These are phyloP conservation scores for Pelodiscus sinensis DNA, from an alignment of 2,113 vertebrate species.

Conservation along the genomic window DNA sequence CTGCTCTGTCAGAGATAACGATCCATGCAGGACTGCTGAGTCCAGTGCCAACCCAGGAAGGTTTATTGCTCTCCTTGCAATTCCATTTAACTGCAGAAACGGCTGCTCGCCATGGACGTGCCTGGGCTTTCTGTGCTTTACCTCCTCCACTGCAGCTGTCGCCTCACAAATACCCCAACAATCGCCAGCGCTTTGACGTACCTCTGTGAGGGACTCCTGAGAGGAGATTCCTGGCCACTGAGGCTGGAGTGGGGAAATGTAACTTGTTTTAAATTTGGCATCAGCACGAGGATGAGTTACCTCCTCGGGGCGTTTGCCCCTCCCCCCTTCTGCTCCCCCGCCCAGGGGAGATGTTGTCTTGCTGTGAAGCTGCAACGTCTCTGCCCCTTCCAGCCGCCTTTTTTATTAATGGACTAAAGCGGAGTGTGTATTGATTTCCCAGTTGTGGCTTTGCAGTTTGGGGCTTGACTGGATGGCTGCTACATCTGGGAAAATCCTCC, in stretches of 20 bases:
- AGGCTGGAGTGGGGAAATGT: background rate
- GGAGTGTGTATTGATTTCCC: background rate
- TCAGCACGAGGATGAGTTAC: too few species aligned
- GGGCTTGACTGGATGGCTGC: too few species aligned
- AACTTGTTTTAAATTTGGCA: background rate
- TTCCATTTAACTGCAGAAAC: background rate
- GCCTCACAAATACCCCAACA: rapidly evolving
- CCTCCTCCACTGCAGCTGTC: rapidly evolving
- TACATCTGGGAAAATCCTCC: background rate
- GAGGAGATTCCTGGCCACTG: too few species aligned
- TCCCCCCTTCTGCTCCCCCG: background rate
- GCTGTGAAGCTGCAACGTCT: background rate
- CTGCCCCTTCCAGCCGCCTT: background rate
- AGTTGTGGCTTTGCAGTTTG: too few species aligned
- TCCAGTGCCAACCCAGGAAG: rapidly evolving
- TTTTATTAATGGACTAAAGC: background rate
- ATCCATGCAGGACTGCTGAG: background rate
- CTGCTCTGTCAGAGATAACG: rapidly evolving
- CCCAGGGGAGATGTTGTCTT: background rate
- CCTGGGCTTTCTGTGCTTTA: background rate
- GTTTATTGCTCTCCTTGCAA: background rate
- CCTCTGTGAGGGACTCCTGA: rapidly evolving
- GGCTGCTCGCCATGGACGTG: rapidly evolving
- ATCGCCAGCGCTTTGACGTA: rapidly evolving
- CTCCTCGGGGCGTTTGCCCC: background rate